phyloP scores from a whole-genome alignment of 2,797 vertebrate species.

The Champsocephalus gunnari region DNA sequence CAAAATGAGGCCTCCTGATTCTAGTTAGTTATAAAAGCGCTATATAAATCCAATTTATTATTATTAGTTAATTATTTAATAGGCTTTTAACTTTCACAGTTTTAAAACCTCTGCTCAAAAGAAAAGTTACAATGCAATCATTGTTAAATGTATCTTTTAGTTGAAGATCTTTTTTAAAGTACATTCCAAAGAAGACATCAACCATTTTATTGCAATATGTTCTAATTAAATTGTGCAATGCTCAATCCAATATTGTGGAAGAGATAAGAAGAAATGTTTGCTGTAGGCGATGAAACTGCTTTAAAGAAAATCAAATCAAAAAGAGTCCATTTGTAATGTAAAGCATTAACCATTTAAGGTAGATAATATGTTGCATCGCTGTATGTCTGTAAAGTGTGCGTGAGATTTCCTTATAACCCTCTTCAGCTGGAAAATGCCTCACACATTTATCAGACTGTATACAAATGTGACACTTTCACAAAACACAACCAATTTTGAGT shows the following conservation, averaged over 20 bases:
- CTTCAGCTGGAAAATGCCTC: constrained; percentile 11
- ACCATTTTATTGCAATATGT: constrained; percentile 33
- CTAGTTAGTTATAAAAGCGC: no score
- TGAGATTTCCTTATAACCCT: constrained; percentile 4
- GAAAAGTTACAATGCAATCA: not conserved
- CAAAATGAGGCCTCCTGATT: no score
- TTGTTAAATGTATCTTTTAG: not conserved
- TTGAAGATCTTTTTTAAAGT: constrained; percentile 6
- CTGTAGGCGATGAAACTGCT: constrained; percentile 32
- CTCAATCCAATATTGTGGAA: constrained; percentile 17
- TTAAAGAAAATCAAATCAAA: constrained; percentile 56
- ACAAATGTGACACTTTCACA: constrained; percentile 14
- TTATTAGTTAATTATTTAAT: no score
- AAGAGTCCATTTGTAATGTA: constrained; percentile 31
- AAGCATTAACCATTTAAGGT: not conserved
- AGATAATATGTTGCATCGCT: constrained; percentile 28
- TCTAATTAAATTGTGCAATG: constrained; percentile 15
- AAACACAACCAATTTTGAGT: constrained; percentile 47
- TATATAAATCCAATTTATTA: no score
- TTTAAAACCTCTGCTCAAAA: not conserved
- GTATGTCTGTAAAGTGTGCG: constrained; percentile 6
- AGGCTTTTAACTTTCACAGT: no score
- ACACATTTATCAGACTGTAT: constrained; percentile 32
- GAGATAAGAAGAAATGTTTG: constrained; percentile 12
- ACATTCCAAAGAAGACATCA: constrained; percentile 30